phyloP scores from a whole-genome alignment of 30 jellyfish, hydroid and myxozoan genomes.

The Pelagia noctiluca region DNA sequence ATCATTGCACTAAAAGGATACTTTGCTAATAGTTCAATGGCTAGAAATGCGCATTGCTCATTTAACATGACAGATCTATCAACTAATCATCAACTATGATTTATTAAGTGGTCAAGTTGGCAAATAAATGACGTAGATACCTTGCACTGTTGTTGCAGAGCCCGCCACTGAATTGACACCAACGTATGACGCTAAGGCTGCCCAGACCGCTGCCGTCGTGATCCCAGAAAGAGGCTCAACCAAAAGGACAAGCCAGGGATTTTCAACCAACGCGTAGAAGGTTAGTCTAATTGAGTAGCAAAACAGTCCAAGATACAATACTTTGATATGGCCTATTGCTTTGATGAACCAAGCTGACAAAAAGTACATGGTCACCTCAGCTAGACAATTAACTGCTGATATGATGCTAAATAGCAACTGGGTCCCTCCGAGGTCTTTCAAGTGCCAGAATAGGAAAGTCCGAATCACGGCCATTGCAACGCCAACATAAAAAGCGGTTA shows the following conservation, averaged over 20 bases:
- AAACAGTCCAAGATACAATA: constrained; percentile 80
- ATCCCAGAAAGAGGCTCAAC: constrained; percentile 98
- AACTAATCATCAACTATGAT: background rate
- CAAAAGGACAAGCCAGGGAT: constrained; percentile 95
- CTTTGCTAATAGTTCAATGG: too few species aligned
- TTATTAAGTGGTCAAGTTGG: background rate
- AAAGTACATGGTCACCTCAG: constrained; percentile 86
- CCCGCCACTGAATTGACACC: constrained; percentile 86
- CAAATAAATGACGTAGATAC: constrained; percentile 24
- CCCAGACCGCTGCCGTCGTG: constrained; percentile 98
- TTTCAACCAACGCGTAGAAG: constrained; percentile 81
- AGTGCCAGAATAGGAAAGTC: constrained; percentile 92
- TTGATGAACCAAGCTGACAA: constrained; percentile 83
- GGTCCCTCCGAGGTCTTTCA: constrained; percentile 94
- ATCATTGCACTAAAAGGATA: too few species aligned
- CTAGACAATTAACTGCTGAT: constrained; percentile 86
- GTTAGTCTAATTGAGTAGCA: constrained; percentile 81
- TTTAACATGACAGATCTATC: too few species aligned
- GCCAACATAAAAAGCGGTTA: constrained; percentile 88
- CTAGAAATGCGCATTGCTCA: too few species aligned
- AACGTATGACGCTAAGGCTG: constrained; percentile 94
- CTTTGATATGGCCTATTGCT: constrained; percentile 83
- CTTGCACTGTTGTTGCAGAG: constrained; percentile 91
- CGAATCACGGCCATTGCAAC: constrained; percentile 89
- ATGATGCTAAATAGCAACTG: constrained; percentile 86